Conservation (phyloP, 2,113 vertebrate genomes). For the Chitala chitala region DNA sequence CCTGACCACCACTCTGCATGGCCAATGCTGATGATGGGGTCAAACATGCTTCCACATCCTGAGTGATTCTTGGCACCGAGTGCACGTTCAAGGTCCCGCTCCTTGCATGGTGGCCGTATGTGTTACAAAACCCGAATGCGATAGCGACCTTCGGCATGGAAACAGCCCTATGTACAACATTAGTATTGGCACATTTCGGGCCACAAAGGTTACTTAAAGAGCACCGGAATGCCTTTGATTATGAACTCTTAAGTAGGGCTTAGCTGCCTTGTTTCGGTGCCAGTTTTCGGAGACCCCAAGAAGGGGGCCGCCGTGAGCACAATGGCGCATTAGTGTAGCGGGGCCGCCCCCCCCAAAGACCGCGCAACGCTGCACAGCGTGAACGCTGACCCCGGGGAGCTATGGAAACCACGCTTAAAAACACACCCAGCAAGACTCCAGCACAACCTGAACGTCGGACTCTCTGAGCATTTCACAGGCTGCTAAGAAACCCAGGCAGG, state of each 20-base stretch:
- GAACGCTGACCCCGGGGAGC: not conserved
- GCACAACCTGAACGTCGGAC: constrained; percentile 1
- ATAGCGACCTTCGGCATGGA: constrained; percentile 28
- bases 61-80: constrained; percentile 9
- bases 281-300: constrained; percentile 29
- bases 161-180: constrained; percentile 31
- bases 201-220: constrained; percentile 24
- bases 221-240: constrained; percentile 37
- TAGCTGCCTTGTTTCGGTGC: constrained; percentile 18
- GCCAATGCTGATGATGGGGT: not conserved
- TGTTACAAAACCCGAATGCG: constrained; percentile 14
- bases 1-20: constrained; percentile 18
- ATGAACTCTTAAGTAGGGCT: constrained; percentile 30
- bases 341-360: too few species aligned
- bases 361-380: too few species aligned
- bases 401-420: not conserved
- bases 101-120: constrained; percentile 7
- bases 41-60: constrained; percentile 27
- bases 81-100: constrained; percentile 9
- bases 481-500: too few species aligned
- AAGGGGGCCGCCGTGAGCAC: constrained; percentile 19
- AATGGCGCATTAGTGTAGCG: not conserved
- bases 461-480: too few species aligned
- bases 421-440: not conserved
- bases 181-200: constrained; percentile 32